Percentiles rank a stretch among this genome's conserved stretches.
Evolutionary conservation across 2,888 invertebrate genomes (phyloP).

Genomic region (Dolichopus griseipennis): DNA sequence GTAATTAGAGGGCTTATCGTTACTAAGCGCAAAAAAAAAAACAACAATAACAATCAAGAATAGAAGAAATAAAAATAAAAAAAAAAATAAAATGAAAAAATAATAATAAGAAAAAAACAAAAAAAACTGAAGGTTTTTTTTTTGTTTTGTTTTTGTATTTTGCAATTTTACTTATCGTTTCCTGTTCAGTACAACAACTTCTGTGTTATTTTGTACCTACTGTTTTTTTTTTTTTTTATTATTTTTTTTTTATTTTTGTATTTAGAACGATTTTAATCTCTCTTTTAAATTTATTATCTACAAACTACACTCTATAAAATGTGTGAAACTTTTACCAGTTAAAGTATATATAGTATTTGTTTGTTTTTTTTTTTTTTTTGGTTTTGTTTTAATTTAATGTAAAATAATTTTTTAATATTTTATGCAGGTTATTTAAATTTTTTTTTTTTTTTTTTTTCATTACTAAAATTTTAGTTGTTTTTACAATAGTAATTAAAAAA

Average conservation of each 20-base stretch:
- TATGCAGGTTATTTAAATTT: constrained; percentile 1
- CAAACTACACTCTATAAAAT: background rate
- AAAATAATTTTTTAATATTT: background rate
- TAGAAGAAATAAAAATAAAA: background rate
- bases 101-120: background rate
- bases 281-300: background rate
- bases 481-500: background rate
- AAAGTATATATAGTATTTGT: background rate
- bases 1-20: constrained; percentile 6
- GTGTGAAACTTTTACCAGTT: background rate
- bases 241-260: too few relatives aligned
- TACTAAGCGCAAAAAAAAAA: background rate
- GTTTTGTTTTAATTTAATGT: background rate
- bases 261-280: constrained; percentile 6
- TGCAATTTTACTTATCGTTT: constrained; percentile 6
- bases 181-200: constrained; percentile 1
- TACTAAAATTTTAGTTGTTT: too few relatives aligned
- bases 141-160: background rate
- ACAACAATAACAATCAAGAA: too few relatives aligned
- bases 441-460: background rate
- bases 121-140: background rate
- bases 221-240: background rate
- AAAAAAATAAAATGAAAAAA: background rate
- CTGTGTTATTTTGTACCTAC: background rate
- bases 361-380: background rate